Evolutionary conservation across 1,140 invertebrate genomes (phyloP).

Genomic region (Chelonus insularis): DNA sequence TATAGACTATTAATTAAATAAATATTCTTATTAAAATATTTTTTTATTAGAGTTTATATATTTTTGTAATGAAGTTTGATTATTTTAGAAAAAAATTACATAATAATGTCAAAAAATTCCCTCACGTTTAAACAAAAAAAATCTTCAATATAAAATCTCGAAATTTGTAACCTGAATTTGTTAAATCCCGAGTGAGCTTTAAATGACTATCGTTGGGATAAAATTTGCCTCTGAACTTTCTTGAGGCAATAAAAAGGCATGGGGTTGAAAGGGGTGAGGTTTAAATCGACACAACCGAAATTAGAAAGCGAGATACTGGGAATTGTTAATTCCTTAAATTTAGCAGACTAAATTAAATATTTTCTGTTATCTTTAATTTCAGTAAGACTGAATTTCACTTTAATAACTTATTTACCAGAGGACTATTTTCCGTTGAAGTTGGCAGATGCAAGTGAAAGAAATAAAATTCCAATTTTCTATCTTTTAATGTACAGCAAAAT

Average conservation of each 20-base stretch:
- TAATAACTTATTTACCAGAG: too few species aligned
- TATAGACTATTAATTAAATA: too few species aligned
- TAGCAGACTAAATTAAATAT: too few species aligned
- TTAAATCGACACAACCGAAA: not conserved
- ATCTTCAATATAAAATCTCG: not conserved
- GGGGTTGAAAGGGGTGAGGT: not conserved
- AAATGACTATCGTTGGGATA: conserved; percentile 25
- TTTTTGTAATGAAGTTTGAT: too few species aligned
- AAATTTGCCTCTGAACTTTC: conserved; percentile 1
- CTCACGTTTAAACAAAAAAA: not conserved
- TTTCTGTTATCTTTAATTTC: too few species aligned
- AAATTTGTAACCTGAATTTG: conserved; percentile 28
- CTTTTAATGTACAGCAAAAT: not conserved
- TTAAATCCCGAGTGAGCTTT: conserved; percentile 32
- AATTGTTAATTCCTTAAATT: not conserved
- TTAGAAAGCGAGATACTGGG: not conserved
- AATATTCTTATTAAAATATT: too few species aligned
- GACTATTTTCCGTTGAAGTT: too few species aligned
- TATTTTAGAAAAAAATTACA: too few species aligned
- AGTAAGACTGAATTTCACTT: too few species aligned
- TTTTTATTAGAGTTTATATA: too few species aligned
- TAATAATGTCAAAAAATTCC: not conserved
- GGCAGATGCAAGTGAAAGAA: not conserved
- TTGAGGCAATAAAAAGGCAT: conserved; percentile 2
- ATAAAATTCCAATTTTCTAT: not conserved